Conservation (phyloP, 2,888 invertebrate genomes). For the Scaptodrosophila latifasciaeformis region DNA sequence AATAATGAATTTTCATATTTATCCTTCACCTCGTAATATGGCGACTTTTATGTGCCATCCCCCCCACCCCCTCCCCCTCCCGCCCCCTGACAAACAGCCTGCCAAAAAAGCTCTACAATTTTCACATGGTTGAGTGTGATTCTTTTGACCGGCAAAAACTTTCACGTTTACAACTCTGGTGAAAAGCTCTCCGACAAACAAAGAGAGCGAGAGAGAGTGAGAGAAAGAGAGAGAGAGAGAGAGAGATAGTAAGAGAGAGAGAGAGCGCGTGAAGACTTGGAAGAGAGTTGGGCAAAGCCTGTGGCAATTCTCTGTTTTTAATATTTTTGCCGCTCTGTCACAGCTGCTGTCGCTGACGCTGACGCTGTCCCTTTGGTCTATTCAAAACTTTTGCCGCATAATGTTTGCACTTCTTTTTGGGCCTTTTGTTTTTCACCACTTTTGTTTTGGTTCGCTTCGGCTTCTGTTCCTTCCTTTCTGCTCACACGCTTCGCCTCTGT, state of each 20-base stretch:
- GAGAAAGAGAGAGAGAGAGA: slow-evolving; percentile 1
- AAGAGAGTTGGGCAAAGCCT: no score
- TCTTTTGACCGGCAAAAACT: slow-evolving; percentile 3
- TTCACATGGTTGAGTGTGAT: no score
- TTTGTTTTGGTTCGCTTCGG: not conserved
- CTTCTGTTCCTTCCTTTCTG: not conserved
- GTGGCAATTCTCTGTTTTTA: no score
- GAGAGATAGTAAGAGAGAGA: no score
- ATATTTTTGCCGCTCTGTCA: no score
- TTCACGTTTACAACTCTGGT: not conserved
- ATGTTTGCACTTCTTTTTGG: slow-evolving; percentile 1
- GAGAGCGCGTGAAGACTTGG: no score
- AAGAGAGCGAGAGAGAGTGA: not conserved
- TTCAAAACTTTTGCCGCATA: slow-evolving; percentile 5
- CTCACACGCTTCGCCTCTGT: not conserved
- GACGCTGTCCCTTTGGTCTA: not conserved
- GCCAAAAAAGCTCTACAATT: no score
- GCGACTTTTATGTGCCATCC: no score
- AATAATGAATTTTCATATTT: slow-evolving; percentile 19
- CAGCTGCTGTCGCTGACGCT: not conserved
- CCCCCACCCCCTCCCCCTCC: no score
- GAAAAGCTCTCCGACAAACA: not conserved
- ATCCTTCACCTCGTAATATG: slow-evolving; percentile 17
- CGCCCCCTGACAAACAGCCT: no score
- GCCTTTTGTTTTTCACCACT: not conserved